Evolutionary conservation across 2,113 vertebrate species (phyloP), one percentile per base, ranked within the genome.

Genomic region (Aegithalos caudatus): DNA sequence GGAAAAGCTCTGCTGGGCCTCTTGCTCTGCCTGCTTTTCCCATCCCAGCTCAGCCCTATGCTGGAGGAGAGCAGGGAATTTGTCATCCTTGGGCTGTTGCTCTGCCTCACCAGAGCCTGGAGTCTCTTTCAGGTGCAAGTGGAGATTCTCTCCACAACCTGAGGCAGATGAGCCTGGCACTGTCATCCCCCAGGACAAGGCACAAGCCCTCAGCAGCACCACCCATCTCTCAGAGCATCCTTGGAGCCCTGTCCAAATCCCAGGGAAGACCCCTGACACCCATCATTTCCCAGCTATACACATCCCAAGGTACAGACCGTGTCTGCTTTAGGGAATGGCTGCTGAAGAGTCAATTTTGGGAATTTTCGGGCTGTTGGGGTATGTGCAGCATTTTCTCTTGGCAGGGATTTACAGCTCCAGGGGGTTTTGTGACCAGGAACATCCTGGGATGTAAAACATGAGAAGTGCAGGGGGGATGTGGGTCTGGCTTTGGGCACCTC

Each of bases 81-180:
- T 94, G 53, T 71, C 93, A 33, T 89, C 92, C 81, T 83, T 96
- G 93, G 96, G 97, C 42, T 97, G 95, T 53, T 92, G 87, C 56
- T 98, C 96, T 38, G 53, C 77, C 47, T 91, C 56, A 98, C 31
- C 51, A 96, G 29, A 29, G 80, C 53, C 77, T 90, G 97, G 77
- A 98, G 80, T 20, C 66, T 96, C 74, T 61, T 92, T 53, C 96
- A 78, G 38, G 93, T 97, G 62, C 72, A 79, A 44, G 40, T 35
- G 2, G 98, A 60, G 54, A 98, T 98, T 81, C 97, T 97, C 44
- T 96, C 97, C 9, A 83, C 71, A 29, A 60, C 96, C 98, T 98
- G 79, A 81, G 89, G 80, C 24, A 92, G 40, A 82, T 12, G 25
- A 35, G 18, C 31, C 38, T 22, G 22, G 29, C 1, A 2, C 4